phyloP scores from a whole-genome alignment of 2,797 vertebrate genomes.

The Tenualosa ilisha region DNA sequence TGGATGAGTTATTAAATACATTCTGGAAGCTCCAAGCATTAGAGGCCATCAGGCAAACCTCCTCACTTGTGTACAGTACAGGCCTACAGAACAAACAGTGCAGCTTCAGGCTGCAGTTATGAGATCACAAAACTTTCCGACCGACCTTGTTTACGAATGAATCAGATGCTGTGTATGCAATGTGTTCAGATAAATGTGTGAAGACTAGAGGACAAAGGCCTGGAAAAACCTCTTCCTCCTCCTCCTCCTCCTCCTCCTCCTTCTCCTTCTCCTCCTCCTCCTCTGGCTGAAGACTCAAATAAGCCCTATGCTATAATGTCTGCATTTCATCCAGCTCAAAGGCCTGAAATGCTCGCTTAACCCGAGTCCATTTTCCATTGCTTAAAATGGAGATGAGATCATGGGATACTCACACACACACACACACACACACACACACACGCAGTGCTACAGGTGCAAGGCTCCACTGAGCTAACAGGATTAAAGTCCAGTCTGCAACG shows the following conservation, averaged over 20 bases:
- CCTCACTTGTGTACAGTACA: not conserved
- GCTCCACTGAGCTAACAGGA: conserved; percentile 30
- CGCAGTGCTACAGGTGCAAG: conserved; percentile 24
- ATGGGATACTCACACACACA: conserved; percentile 13
- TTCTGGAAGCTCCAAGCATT: not conserved
- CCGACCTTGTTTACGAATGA: not conserved
- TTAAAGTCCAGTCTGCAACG: conserved; percentile 33
- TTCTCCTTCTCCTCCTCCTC: too few relatives aligned
- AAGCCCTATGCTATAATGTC: too few relatives aligned
- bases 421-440: conserved; percentile 22
- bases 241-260: too few relatives aligned
- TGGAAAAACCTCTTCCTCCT: not conserved
- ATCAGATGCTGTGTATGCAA: not conserved
- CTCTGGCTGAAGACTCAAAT: too few relatives aligned
- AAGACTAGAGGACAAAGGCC: not conserved
- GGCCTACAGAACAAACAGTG: not conserved
- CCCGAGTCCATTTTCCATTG: not conserved
- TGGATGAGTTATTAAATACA: not conserved
- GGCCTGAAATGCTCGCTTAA: not conserved
- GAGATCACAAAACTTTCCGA: not conserved
- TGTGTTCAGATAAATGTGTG: not conserved
- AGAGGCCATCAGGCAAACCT: not conserved
- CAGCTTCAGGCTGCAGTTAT: not conserved
- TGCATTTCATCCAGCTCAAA: not conserved
- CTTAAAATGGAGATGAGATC: conserved; percentile 14